Evolutionary conservation across 2,113 vertebrate genomes (phyloP), one percentile per base, ranked within the genome.

Genomic region (Lathamus discolor): DNA sequence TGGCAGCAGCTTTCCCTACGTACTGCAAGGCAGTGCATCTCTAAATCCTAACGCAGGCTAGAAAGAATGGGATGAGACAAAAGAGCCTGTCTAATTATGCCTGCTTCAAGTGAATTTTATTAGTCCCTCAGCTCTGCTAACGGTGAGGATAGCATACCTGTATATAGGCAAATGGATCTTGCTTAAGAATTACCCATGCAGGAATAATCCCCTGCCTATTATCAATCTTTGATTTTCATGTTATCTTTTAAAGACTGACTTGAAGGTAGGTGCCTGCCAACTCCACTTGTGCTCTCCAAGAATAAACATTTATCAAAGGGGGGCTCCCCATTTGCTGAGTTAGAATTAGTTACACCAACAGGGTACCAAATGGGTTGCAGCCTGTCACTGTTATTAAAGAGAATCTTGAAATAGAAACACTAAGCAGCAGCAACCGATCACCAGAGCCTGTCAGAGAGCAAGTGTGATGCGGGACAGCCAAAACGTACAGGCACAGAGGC

Each of bases 291-390:
- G 78, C 62, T 93, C 82, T 92, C 59, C 63, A 92, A 44, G 87
- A 94, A 86, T 39, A 93, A 91, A 87, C 37, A 67, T 75, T 92
- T 92, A 96, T 86, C 63, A 91, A 87, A 94, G 62, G 20, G 41
- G 49, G 72, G 39, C 22, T 69, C 59, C 57, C 75, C 82, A 52
- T 93, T 87, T 80, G 70, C 92, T 48, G 78, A 86, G 75, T 3
- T 80, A 39, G 85, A 93, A 94, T 84, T 72, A 86, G 63, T 83
- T 87, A 91, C 75, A 88, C 37, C 70, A 96, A 85, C 87, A 83
- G n/a, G 59, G 59, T 51, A 82, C 76, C 73, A 87, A 90, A 88
- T 0, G 4, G 69, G 83, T 75, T 93, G 66, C 68, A 82, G 75
- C 43, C 84, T 96, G 92, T 74, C 73, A 75, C 52, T 1, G 2